Base-by-base conservation (phyloP, 2,797 vertebrate species). In the Gadopsis marmoratus region DNA sequence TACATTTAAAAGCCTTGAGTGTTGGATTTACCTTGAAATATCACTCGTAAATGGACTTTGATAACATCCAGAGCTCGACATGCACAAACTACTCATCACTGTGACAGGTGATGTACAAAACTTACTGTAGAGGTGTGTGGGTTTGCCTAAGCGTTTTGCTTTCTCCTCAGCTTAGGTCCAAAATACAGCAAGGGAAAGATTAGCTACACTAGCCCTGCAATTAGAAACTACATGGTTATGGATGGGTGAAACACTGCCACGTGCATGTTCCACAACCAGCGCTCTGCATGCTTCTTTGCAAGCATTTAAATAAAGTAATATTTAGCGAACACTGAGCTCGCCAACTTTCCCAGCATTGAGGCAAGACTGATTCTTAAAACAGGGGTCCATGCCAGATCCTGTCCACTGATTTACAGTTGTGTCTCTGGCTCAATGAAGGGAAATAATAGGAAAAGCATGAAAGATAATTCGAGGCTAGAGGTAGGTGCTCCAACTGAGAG, bases 341-440 rank as follows among this genome's bases (percentile, higher is more conserved):
- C 71, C 82, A 86, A 43, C 58, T 84, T 76, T 74, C 80, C 72
- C 71, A 82, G 70, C 47, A 74, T 37, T 69, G 71, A 68, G 70
- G 73, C 66, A 81, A 71, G 26, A 55, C 59, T 74, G 82, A 85
- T 70, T 86, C 6, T 64, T 8, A 63, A 45, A 26, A 26, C 48
- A 75, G 48, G 65, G 69, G 76, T 63, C 45, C 39, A 47, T 72
- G 82, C 76, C 79, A 79, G 74, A 62, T 76, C 65, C 79, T 81
- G 23, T 43, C 66, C 51, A 66, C 56, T 82, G 82, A 85, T 76
- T 80, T 85, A 85, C 66, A 69, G 79, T 63, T 74, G 54, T 71
- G 73, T 71, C 58, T 82, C 64, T 39, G 48, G 72, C 60, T 82
- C 75, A 71, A 74, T 68, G 54, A 68, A 68, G 33, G 56, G 35